A percentile compares a stretch with the other conserved stretches of the same genome.
These are phyloP conservation scores for Ephestia elutella DNA, from an alignment of 1,140 invertebrate genomes.

Conservation along the genomic window DNA sequence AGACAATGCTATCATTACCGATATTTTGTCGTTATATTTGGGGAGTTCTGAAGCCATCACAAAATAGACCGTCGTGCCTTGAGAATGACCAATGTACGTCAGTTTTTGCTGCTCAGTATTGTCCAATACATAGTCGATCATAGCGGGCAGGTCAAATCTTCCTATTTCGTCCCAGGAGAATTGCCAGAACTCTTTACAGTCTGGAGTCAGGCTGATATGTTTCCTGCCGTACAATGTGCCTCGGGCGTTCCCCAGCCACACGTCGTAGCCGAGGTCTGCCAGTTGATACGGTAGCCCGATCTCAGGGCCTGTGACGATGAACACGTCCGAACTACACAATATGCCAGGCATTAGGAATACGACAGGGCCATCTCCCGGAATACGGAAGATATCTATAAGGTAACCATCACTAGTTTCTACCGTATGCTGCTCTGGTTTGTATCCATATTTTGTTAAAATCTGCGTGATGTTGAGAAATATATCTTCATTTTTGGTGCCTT, in stretches of 20 bases:
- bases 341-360: neutral
- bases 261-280: neutral
- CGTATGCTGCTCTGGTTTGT: neutral
- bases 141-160: slow-evolving; percentile 79
- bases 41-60: slow-evolving; percentile 1
- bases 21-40: slow-evolving; percentile 5
- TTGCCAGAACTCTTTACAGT: slow-evolving; percentile 3
- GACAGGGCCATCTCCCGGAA: neutral
- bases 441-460: slow-evolving; percentile 3
- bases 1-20: slow-evolving; percentile 2
- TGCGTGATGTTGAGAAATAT: neutral
- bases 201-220: neutral
- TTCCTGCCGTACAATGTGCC: neutral
- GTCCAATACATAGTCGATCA: slow-evolving; percentile 77
- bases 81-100: neutral
- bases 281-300: neutral
- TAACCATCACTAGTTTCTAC: neutral
- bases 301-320: neutral
- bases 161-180: slow-evolving; percentile 80
- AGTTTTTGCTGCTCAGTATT: slow-evolving; percentile 36
- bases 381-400: neutral
- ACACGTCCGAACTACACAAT: neutral
- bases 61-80: neutral
- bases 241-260: slow-evolving; percentile 1
- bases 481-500: neutral